These are phyloP conservation scores for Antitype chi DNA, from an alignment of 2,888 invertebrate genomes.

Conservation along the genomic window DNA sequence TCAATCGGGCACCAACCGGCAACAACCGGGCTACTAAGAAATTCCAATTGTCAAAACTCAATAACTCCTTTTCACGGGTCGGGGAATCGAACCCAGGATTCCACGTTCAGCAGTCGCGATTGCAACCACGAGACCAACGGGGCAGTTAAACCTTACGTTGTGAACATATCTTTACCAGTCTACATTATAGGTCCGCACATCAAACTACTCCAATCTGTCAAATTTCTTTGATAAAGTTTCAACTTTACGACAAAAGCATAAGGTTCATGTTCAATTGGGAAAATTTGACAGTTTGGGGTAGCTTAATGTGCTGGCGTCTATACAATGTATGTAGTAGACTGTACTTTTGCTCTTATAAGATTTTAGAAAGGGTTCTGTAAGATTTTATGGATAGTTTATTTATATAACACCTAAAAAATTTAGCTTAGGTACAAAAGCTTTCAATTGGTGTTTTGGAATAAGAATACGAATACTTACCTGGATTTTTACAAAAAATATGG, in stretches of 20 bases:
- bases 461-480: neutral
- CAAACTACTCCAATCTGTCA: too few relatives aligned
- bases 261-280: too few relatives aligned
- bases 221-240: too few relatives aligned
- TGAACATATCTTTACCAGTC: conserved; percentile 13
- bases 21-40: neutral
- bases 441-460: neutral
- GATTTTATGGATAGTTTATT: conserved; percentile 40
- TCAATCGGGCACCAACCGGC: neutral
- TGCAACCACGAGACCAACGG: neutral
- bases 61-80: neutral
- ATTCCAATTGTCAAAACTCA: neutral
- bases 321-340: conserved; percentile 45
- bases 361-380: conserved; percentile 27
- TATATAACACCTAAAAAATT: neutral
- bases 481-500: neutral
- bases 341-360: conserved; percentile 5
- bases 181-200: too few relatives aligned
- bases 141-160: neutral
- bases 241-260: too few relatives aligned
- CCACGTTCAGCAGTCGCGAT: neutral
- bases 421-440: neutral
- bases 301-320: too few relatives aligned
- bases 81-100: neutral
- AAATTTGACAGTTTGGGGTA: too few relatives aligned